Conservation (phyloP, 1,140 invertebrate species). For the Acromyrmex echinatior region DNA sequence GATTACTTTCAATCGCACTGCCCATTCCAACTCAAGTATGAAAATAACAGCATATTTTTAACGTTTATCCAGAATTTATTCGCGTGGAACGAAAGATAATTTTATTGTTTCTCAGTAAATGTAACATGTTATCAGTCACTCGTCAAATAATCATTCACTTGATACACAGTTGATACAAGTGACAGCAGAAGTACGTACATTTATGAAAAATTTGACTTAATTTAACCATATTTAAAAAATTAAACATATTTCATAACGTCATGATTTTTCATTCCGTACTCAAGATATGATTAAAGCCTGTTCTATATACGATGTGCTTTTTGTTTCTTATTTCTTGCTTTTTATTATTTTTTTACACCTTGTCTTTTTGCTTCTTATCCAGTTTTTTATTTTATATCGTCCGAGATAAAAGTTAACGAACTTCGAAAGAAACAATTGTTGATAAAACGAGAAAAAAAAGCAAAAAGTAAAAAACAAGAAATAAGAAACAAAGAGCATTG, state of each 20-base stretch:
- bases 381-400: too few relatives aligned
- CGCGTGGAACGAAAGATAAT: neutral
- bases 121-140: neutral
- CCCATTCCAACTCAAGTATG: neutral
- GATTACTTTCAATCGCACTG: slow-evolving; percentile 15
- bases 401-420: too few relatives aligned
- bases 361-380: too few relatives aligned
- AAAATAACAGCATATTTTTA: neutral
- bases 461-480: too few relatives aligned
- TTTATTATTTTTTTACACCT: too few relatives aligned
- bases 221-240: neutral
- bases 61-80: neutral
- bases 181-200: neutral
- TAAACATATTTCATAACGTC: neutral
- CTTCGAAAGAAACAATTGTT: too few relatives aligned
- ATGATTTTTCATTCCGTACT: too few relatives aligned
- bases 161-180: neutral
- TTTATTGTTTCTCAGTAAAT: neutral
- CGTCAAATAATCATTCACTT: neutral
- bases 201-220: neutral
- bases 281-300: neutral
- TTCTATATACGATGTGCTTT: too few relatives aligned
- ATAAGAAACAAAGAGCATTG: too few relatives aligned
- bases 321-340: too few relatives aligned
- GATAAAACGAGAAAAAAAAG: too few relatives aligned